Conservation (phyloP, 2,113 vertebrate genomes). For the Carettochelys insculpta region DNA sequence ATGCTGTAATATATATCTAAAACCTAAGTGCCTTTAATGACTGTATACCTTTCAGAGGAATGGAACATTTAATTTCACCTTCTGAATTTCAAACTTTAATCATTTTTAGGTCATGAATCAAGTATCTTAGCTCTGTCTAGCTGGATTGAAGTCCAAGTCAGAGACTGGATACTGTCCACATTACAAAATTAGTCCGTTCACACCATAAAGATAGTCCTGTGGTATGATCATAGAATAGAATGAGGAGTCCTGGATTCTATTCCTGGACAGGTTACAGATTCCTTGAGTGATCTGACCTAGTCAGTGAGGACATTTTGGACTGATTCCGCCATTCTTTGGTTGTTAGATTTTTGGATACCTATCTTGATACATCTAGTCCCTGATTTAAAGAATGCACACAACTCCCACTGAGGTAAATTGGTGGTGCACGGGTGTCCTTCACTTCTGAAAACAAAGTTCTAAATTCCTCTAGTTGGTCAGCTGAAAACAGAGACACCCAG, state of each 20-base stretch:
- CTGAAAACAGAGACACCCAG: not conserved
- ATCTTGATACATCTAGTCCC: not conserved
- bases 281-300: not conserved
- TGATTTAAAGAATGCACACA: not conserved
- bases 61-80: not conserved
- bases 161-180: not conserved
- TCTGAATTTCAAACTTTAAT: not conserved
- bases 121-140: not conserved
- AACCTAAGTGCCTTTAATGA: not conserved
- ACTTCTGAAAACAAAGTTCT: not conserved
- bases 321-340: not conserved
- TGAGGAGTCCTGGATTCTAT: not conserved
- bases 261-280: not conserved
- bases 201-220: not conserved
- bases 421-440: not conserved
- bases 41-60: not conserved
- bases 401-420: not conserved
- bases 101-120: not conserved
- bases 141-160: not conserved
- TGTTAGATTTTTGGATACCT: not conserved
- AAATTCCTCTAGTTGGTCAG: not conserved
- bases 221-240: fast-evolving
- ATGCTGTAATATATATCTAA: not conserved
- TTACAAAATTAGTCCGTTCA: not conserved
- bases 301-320: not conserved